phyloP scores from a whole-genome alignment of 2,797 vertebrate species.

The Hipposideros larvatus region DNA sequence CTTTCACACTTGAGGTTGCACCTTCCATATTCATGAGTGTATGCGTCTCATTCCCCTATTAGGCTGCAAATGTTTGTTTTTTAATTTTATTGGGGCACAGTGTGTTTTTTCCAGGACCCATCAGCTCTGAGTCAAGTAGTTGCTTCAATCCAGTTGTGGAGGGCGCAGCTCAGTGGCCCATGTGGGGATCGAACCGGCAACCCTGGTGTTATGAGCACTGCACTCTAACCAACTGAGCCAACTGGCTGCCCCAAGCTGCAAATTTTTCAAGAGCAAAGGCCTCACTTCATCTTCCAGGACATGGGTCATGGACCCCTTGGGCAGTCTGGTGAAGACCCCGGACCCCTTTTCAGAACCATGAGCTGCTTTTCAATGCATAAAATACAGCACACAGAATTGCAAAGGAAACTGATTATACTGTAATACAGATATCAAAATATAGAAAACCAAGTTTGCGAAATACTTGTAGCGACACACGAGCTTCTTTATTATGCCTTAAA shows the following conservation, averaged over 20 bases:
- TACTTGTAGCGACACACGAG: accelerated
- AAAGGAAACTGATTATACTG: not conserved
- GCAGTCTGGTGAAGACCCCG: not conserved
- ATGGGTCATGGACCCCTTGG: not conserved
- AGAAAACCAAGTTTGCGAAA: not conserved
- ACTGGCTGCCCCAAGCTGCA: no score
- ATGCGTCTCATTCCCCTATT: not conserved
- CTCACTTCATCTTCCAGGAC: not conserved
- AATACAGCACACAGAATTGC: not conserved
- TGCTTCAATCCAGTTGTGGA: no score
- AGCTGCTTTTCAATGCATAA: not conserved
- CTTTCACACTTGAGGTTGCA: not conserved
- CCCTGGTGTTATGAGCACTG: no score
- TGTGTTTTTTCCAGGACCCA: no score
- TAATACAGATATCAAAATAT: not conserved
- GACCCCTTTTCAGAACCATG: not conserved
- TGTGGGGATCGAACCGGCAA: no score
- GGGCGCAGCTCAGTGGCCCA: no score
- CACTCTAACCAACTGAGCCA: no score
- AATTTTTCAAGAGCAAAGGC: not conserved
- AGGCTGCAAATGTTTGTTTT: no score
- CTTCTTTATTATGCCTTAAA: not conserved
- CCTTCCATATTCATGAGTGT: not conserved
- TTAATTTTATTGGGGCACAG: no score
- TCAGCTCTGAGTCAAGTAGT: no score